Evolutionary conservation across 2,888 invertebrate genomes (phyloP), one percentile per base, ranked within the genome.

Genomic region (Drosophila basisetae): DNA sequence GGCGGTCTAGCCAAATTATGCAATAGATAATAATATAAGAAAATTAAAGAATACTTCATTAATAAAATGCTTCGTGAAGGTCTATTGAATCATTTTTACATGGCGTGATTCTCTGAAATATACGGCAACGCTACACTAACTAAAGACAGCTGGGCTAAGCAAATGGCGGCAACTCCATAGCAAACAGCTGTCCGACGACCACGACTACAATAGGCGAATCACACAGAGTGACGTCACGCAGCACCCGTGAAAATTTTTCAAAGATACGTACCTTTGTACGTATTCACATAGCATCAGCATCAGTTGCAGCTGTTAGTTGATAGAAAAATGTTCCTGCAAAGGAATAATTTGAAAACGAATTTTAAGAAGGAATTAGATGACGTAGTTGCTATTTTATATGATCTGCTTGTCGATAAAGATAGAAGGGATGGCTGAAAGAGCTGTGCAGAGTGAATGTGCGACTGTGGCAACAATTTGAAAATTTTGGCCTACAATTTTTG

Each of bases 171-270:
- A 72, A 28, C 58, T 30, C 25, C 16, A 54, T 13, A n/a, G 5
- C 35, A 41, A 76, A 79, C 76, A 76, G 76, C 74, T 76, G 76
- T 56, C 22, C 16, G 7, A 16, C 4, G 10, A 54, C 41, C 39
- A 30, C 50, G 39, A 41, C 4, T 37, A 39, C 43, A 58, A 59
- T 25, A 16, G 22, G 2, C 47, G 16, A 25, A 25, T 25, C 16
- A 47, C 4, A 9, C 2, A 9, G 47, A 47, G 25, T 16, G 47
- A 47, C 9, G 7, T 25, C 47, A 47, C 25, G 25, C 16, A 16
- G 16, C 4, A 25, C 22, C 7, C 13, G 11, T 3, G 6, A 13
- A 47, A 13, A 22, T 22, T 7, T 22, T 22, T 13, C 2, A 7
- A 22, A 47, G 7, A 47, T 43, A 6, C 22, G 1, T 4, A 22